Evolutionary conservation across 2,797 vertebrate genomes (phyloP).

Genomic region (Pangasius krempfi): DNA sequence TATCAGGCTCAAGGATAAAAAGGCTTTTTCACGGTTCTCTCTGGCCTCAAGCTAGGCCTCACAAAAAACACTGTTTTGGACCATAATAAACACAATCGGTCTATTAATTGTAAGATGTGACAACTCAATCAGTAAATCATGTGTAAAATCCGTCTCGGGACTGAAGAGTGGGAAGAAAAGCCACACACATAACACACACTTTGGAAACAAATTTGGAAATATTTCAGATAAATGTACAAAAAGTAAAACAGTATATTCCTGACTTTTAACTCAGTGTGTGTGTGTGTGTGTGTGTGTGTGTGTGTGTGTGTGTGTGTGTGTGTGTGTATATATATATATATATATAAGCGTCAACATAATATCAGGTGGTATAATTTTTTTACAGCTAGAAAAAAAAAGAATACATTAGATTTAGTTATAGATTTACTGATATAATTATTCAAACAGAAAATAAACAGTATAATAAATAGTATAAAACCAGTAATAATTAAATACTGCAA

Average conservation of each 20-base stretch:
- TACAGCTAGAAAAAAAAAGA: too few species aligned
- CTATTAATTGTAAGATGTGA: constrained; percentile 71
- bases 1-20: constrained; percentile 52
- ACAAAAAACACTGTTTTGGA: constrained; percentile 69
- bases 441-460: background rate
- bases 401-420: too few species aligned
- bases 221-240: constrained; percentile 57
- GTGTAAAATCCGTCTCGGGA: constrained; percentile 70
- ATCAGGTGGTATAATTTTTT: too few species aligned
- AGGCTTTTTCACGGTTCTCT: constrained; percentile 61
- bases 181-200: constrained; percentile 28
- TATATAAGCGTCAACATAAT: too few species aligned
- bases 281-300: too few species aligned
- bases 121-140: constrained; percentile 72
- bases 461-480: background rate
- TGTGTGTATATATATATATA: too few species aligned
- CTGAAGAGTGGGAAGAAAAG: constrained; percentile 53
- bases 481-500: background rate
- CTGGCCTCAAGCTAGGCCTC: constrained; percentile 62
- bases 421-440: too few species aligned
- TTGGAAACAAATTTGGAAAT: constrained; percentile 63
- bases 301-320: too few species aligned
- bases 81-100: constrained; percentile 74
- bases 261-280: constrained; percentile 56
- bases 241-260: constrained; percentile 65